Conservation (phyloP, 2,797 vertebrate genomes). For the Pristis pectinata region DNA sequence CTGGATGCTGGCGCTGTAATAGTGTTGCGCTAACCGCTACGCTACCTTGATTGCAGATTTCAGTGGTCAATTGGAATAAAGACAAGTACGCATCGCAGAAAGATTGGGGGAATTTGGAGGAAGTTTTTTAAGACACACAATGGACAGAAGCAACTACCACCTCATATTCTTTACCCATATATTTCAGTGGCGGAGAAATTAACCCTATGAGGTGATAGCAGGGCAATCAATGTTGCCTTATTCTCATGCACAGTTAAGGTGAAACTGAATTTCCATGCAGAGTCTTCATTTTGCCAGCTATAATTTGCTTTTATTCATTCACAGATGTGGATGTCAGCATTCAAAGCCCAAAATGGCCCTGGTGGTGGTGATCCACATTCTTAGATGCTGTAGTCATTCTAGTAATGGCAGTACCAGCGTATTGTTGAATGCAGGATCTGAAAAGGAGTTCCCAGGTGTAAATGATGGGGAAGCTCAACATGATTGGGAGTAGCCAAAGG, state of each 20-base stretch:
- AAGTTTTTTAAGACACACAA: neutral
- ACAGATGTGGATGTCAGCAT: no score
- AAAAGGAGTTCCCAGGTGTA: no score
- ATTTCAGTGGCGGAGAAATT: neutral
- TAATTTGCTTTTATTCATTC: no score
- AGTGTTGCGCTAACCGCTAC: no score
- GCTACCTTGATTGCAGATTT: neutral
- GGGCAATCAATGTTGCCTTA: neutral
- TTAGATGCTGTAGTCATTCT: no score
- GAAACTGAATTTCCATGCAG: neutral
- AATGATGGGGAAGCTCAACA: no score
- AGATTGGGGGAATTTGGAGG: neutral
- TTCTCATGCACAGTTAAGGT: neutral
- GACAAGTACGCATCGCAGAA: neutral
- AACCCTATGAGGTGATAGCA: neutral
- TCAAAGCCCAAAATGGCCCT: no score
- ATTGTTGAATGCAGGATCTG: no score
- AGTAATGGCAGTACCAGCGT: no score
- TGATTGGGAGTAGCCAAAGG: no score
- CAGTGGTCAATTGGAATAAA: neutral
- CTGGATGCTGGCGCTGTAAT: no score
- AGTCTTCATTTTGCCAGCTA: neutral
- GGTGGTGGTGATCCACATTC: no score
- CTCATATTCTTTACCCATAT: neutral
- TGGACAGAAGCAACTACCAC: neutral